phyloP scores from a whole-genome alignment of 2,888 invertebrate genomes.

The Mantis religiosa region DNA sequence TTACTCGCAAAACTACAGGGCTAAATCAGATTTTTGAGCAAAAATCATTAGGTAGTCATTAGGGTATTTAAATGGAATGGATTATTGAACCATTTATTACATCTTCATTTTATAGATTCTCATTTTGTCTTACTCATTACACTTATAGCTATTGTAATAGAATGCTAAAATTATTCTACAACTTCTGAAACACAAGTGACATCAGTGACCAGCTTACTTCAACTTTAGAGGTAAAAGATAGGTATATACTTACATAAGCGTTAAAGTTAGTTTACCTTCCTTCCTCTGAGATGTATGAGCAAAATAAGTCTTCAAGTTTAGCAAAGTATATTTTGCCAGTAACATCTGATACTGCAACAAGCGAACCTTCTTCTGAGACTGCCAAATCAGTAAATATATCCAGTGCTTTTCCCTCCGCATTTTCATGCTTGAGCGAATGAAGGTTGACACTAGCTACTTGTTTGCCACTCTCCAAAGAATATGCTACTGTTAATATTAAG shows the following conservation, averaged over 20 bases:
- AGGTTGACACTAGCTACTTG: slow-evolving; percentile 22
- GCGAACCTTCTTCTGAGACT: slow-evolving; percentile 13
- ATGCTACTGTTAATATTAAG: slow-evolving; percentile 23
- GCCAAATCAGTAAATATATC: slow-evolving; percentile 1
- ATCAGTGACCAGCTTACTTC: neutral
- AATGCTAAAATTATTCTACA: neutral
- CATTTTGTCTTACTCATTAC: too few species aligned
- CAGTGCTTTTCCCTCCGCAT: neutral
- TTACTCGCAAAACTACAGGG: too few species aligned
- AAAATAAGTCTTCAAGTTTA: neutral
- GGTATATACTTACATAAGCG: too few species aligned
- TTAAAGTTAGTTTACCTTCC: neutral
- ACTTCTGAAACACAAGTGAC: neutral
- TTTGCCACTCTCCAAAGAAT: slow-evolving; percentile 8
- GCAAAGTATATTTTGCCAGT: slow-evolving; percentile 5
- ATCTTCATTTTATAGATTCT: too few species aligned
- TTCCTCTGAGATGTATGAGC: neutral
- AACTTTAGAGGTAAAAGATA: neutral
- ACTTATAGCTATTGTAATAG: too few species aligned
- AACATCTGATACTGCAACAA: slow-evolving; percentile 10
- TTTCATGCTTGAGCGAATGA: slow-evolving; percentile 1
- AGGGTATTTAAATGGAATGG: too few species aligned
- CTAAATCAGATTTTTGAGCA: too few species aligned
- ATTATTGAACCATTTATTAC: too few species aligned
- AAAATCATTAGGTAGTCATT: too few species aligned